phyloP scores from a whole-genome alignment of 2,888 invertebrate genomes.

The Troides helena region DNA sequence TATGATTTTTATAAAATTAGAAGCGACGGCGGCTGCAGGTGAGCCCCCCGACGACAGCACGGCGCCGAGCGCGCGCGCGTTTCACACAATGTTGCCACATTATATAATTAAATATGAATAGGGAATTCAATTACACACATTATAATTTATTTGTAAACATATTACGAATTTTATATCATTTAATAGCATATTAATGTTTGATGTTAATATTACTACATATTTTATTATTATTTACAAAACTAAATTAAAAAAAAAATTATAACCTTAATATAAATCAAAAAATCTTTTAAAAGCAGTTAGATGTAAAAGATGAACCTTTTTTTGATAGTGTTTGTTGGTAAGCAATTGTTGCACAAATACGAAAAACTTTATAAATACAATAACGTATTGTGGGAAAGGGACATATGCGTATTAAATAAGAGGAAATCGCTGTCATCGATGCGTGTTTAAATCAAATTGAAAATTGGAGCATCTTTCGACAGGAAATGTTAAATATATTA shows the following conservation, averaged over 20 bases:
- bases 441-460: slow-evolving; percentile 73
- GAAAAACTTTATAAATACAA: slow-evolving; percentile 42
- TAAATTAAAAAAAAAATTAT: neutral
- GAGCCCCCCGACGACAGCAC: slow-evolving; percentile 62
- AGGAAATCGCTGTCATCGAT: slow-evolving; percentile 74
- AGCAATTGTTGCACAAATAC: slow-evolving; percentile 38
- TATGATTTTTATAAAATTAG: slow-evolving; percentile 77
- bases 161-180: neutral
- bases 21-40: slow-evolving; percentile 69
- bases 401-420: slow-evolving; percentile 54
- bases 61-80: slow-evolving; percentile 47
- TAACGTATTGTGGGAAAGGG: slow-evolving; percentile 56
- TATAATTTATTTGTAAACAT: slow-evolving; percentile 27
- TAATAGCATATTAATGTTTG: neutral
- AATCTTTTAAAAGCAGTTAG: no score
- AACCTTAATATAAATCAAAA: no score
- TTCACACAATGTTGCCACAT: slow-evolving; percentile 46
- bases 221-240: neutral
- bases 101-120: slow-evolving; percentile 51
- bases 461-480: slow-evolving; percentile 77
- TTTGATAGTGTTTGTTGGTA: neutral
- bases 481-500: slow-evolving; percentile 73
- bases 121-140: slow-evolving; percentile 30
- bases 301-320: no score
- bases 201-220: no score